Conservation (phyloP, 2,888 invertebrate species). For the Eupsilia transversa region DNA sequence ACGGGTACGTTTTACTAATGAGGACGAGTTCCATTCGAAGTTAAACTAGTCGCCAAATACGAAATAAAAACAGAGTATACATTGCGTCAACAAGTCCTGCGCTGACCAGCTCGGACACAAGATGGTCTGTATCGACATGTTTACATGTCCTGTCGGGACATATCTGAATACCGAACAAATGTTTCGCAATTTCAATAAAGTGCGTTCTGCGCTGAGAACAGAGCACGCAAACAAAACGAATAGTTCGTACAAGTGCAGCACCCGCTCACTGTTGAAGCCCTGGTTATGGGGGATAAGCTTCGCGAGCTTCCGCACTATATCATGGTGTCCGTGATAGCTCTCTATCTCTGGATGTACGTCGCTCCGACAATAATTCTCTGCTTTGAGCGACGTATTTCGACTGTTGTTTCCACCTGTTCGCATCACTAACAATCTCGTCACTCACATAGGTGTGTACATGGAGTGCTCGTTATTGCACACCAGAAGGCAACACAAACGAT, state of each 20-base stretch:
- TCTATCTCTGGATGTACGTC: neutral
- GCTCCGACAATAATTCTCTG: neutral
- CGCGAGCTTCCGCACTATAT: neutral
- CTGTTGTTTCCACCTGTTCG: neutral
- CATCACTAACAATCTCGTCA: neutral
- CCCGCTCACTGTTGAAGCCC: neutral
- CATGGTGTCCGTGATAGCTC: neutral
- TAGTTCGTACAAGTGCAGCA: neutral
- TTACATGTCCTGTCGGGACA: too few species aligned
- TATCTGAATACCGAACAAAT: neutral
- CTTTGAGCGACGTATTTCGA: neutral
- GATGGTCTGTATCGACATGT: too few species aligned
- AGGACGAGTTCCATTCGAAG: neutral
- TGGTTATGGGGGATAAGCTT: too few species aligned
- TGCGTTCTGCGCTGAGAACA: neutral
- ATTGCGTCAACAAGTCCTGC: neutral
- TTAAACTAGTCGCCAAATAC: neutral
- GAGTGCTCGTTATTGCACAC: neutral
- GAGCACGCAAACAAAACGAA: neutral
- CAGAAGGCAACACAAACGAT: constrained; percentile 4
- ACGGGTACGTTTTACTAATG: neutral
- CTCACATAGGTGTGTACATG: neutral
- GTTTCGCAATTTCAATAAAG: too few species aligned
- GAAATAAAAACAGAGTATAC: neutral
- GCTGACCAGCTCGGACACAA: neutral